Evolutionary conservation across 2,888 invertebrate species (phyloP).

Genomic region (Abscondita cerata): DNA sequence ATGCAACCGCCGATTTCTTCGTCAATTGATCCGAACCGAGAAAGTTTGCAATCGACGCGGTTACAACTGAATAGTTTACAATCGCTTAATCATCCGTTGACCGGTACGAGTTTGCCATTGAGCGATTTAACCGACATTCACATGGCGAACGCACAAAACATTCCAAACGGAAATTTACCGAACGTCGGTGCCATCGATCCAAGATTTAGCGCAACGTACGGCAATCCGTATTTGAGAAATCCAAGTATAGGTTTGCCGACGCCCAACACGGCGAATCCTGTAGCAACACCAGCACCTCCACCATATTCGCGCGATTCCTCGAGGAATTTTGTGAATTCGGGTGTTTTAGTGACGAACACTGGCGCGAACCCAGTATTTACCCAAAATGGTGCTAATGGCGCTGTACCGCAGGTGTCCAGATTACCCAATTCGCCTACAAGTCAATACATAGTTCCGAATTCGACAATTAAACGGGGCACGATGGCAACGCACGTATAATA

Average conservation of each 20-base stretch:
- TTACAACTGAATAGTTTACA: slow-evolving; percentile 58
- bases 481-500: slow-evolving; percentile 68
- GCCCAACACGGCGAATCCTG: slow-evolving; percentile 74
- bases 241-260: slow-evolving; percentile 68
- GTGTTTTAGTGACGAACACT: slow-evolving; percentile 55
- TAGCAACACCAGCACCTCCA: slow-evolving; percentile 81
- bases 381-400: slow-evolving; percentile 56
- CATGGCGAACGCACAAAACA: slow-evolving; percentile 46
- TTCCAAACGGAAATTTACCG: slow-evolving; percentile 54
- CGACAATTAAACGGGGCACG: slow-evolving; percentile 68
- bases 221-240: slow-evolving; percentile 85
- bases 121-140: slow-evolving; percentile 55
- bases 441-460: slow-evolving; percentile 65
- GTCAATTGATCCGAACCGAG: slow-evolving; percentile 58
- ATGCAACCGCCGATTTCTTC: slow-evolving; percentile 64
- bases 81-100: slow-evolving; percentile 50
- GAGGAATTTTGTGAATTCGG: slow-evolving; percentile 48
- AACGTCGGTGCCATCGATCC: slow-evolving; percentile 70
- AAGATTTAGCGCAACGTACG: slow-evolving; percentile 87
- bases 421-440: slow-evolving; percentile 60
- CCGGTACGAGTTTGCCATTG: slow-evolving; percentile 50
- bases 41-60: slow-evolving; percentile 58
- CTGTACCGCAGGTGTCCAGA: slow-evolving; percentile 63
- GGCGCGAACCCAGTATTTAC: slow-evolving; percentile 60
- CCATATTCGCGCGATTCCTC: slow-evolving; percentile 65